A percentile compares a stretch with the other conserved stretches of the same genome.
phyloP scores from a whole-genome alignment of 2,888 invertebrate species.

The Lasioglossum morio region DNA sequence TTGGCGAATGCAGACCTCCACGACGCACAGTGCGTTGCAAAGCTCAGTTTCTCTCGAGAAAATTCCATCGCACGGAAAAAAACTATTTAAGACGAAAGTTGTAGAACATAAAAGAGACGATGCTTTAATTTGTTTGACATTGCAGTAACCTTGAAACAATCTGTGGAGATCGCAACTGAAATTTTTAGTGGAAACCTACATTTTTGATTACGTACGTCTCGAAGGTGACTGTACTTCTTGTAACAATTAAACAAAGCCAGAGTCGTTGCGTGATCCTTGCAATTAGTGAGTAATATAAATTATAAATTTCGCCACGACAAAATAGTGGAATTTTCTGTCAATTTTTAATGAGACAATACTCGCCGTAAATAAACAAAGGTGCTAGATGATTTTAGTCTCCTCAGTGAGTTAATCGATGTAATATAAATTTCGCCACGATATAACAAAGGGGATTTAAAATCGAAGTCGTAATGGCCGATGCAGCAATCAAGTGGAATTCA shows the following conservation, averaged over 20 bases:
- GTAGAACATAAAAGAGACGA: background rate
- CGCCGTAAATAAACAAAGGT: background rate
- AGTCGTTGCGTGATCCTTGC: background rate
- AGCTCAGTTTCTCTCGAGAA: background rate
- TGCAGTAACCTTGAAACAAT: background rate
- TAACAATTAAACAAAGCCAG: background rate
- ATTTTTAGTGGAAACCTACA: background rate
- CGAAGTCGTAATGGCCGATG: constrained; percentile 8
- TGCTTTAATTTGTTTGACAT: background rate
- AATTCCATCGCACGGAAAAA: background rate
- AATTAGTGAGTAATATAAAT: background rate
- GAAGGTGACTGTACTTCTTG: background rate
- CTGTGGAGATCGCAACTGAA: background rate
- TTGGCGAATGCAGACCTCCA: constrained; percentile 13
- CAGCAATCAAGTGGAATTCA: background rate
- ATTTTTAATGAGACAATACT: background rate
- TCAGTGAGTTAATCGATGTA: background rate
- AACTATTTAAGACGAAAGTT: background rate
- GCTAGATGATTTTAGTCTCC: background rate
- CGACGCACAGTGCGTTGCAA: background rate
- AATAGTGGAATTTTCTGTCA: background rate
- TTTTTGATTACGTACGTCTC: background rate
- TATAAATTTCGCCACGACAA: background rate
- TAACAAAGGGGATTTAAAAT: constrained; percentile 14
- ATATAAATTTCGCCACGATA: background rate